These are phyloP conservation scores for Propithecus perrieri DNA, from an alignment of 2,797 vertebrate species.

Conservation along the genomic window DNA sequence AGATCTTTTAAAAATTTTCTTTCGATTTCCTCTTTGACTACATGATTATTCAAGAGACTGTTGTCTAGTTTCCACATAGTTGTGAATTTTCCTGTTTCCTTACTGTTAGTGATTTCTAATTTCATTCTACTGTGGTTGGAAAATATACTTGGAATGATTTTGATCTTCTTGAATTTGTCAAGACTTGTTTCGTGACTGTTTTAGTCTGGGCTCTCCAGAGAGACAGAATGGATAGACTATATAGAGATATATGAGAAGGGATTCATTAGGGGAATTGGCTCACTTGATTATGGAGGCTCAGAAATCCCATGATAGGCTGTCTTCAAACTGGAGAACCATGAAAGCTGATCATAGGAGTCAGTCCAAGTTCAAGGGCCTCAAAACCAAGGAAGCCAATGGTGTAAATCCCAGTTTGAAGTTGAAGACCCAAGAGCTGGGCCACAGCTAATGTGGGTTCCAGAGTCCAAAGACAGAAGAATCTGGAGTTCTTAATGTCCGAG, in stretches of 20 bases:
- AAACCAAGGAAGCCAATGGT: background rate
- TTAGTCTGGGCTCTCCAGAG: background rate
- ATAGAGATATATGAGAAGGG: background rate
- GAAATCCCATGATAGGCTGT: background rate
- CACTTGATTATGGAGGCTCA: background rate
- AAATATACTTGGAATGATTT: background rate
- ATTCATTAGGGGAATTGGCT: background rate
- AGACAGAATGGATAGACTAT: background rate
- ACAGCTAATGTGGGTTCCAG: background rate
- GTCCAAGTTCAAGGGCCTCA: background rate
- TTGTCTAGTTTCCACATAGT: background rate
- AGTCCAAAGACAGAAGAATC: background rate
- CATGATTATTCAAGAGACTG: background rate
- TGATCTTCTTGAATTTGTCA: background rate
- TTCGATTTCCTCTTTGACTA: background rate
- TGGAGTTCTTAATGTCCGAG: background rate
- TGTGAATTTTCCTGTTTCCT: background rate
- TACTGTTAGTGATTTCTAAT: background rate
- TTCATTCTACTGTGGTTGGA: background rate
- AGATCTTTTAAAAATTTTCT: background rate
- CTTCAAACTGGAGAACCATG: background rate
- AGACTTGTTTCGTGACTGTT: background rate
- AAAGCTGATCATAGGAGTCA: background rate
- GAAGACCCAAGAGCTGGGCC: background rate
- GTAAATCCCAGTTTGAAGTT: background rate